Evolutionary conservation across 2,113 vertebrate species (phyloP).

Genomic region (Chinchilla lanigera): DNA sequence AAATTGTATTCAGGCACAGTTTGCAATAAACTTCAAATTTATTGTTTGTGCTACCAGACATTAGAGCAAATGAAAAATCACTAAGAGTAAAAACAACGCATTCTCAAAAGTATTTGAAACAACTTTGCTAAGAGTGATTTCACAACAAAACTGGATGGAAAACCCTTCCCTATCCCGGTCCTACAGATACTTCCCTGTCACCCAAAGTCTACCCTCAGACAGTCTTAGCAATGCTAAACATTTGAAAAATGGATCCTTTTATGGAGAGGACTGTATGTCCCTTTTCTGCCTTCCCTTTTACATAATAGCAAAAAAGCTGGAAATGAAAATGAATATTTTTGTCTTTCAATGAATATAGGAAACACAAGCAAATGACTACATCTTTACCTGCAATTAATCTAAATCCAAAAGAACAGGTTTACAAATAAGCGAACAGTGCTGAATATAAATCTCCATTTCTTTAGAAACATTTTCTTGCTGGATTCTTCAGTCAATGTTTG

Average conservation of each 20-base stretch:
- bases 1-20: neutral
- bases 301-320: neutral
- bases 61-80: slow-evolving; percentile 9
- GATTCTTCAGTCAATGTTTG: slow-evolving; percentile 42
- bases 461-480: slow-evolving; percentile 15
- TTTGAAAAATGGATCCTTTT: neutral
- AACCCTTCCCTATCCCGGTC: accelerated
- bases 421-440: neutral
- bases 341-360: neutral
- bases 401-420: neutral
- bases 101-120: neutral
- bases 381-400: neutral
- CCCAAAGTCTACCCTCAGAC: neutral
- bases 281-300: neutral
- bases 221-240: neutral
- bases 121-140: neutral
- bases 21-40: neutral
- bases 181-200: neutral
- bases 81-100: neutral
- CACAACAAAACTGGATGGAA: neutral
- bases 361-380: neutral
- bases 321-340: neutral
- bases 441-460: neutral
- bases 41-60: neutral
- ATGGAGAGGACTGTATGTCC: neutral